Evolutionary conservation across 1,140 invertebrate genomes (phyloP).

Genomic region (Orchesella cincta): DNA sequence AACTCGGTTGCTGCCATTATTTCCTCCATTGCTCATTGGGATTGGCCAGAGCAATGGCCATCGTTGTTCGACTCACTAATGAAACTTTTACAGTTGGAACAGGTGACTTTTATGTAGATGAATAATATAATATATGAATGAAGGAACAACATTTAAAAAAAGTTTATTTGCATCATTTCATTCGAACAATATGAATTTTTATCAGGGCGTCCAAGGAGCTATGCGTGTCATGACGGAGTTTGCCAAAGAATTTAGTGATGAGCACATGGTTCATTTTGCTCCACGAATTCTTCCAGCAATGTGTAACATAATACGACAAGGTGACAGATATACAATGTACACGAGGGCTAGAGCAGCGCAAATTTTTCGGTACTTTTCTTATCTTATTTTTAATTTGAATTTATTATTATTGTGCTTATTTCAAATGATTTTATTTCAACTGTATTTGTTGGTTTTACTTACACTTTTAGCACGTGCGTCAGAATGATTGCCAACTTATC

Average conservation of each 20-base stretch:
- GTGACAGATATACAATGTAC: constrained; percentile 65
- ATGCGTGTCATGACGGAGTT: constrained; percentile 78
- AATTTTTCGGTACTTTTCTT: constrained; percentile 60
- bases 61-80: constrained; percentile 73
- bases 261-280: constrained; percentile 70
- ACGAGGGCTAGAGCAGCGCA: constrained; percentile 67
- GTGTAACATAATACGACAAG: constrained; percentile 70
- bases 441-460: background rate
- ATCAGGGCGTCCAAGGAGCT: constrained; percentile 69
- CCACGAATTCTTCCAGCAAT: constrained; percentile 76
- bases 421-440: background rate
- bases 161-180: background rate
- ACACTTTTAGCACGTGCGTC: constrained; percentile 59
- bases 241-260: constrained; percentile 69
- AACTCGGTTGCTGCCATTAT: constrained; percentile 74
- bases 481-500: constrained; percentile 63
- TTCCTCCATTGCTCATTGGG: constrained; percentile 74
- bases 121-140: constrained; percentile 1
- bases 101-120: constrained; percentile 53
- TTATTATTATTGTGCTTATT: background rate
- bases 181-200: background rate
- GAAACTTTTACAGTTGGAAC: constrained; percentile 62
- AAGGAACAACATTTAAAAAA: background rate
- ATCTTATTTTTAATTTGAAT: background rate
- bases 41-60: constrained; percentile 79